Conservation (phyloP, 92 coral and sea anemone genomes). For the Umimayanthus chanpuru region DNA sequence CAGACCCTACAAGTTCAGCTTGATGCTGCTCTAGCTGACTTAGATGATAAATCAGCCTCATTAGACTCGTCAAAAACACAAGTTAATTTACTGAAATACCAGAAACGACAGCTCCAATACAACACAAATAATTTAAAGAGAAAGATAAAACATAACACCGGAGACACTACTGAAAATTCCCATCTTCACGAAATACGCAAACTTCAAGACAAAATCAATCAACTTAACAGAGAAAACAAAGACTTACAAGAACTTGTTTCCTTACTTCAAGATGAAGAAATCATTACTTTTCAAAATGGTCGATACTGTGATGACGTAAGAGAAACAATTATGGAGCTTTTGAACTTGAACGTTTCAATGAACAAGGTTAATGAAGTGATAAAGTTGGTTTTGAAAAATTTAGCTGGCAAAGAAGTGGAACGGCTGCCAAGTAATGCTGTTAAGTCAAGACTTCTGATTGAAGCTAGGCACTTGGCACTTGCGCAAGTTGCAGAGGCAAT, state of each 20-base stretch:
- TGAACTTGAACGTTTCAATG: slow-evolving; percentile 6
- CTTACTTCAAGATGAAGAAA: slow-evolving; percentile 7
- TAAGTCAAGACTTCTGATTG: background rate
- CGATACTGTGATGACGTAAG: background rate
- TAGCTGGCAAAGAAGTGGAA: background rate
- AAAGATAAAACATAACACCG: background rate
- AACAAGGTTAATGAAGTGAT: slow-evolving; percentile 10
- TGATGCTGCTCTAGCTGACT: no score
- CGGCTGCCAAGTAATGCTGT: slow-evolving; percentile 20
- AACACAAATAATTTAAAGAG: slow-evolving; percentile 1
- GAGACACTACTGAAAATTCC: background rate
- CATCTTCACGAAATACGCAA: background rate
- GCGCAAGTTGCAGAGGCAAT: slow-evolving; percentile 22
- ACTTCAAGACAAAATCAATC: slow-evolving; percentile 1
- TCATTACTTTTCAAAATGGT: background rate
- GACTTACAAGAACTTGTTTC: background rate
- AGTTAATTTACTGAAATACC: background rate
- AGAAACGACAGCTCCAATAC: background rate
- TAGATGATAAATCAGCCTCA: no score
- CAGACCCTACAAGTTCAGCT: no score
- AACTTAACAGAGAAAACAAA: slow-evolving; percentile 1
- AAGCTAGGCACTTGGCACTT: slow-evolving; percentile 1
- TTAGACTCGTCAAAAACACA: no score
- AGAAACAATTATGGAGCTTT: background rate
- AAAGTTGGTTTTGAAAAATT: background rate